Evolutionary conservation across 1,140 invertebrate genomes (phyloP).

Genomic region (Harpegnathos saltator): DNA sequence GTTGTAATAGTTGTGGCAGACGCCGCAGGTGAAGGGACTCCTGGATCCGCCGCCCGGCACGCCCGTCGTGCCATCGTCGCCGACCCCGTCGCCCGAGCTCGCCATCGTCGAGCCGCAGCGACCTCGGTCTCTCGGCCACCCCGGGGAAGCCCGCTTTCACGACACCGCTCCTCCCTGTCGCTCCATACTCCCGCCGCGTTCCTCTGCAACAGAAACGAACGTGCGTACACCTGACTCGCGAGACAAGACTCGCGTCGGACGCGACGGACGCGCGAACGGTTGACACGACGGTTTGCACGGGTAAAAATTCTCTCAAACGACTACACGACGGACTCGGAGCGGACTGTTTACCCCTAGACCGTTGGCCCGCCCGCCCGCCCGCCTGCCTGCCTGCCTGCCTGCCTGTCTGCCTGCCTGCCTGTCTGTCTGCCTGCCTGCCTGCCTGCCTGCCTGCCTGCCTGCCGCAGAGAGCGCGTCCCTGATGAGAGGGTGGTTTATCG

Average conservation of each 20-base stretch:
- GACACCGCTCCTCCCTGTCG: conserved; percentile 33
- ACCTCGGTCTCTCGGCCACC: conserved; percentile 40
- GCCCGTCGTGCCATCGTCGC: conserved; percentile 75
- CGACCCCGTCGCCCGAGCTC: conserved; percentile 75
- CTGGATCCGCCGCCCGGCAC: conserved; percentile 74
- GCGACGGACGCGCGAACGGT: too few relatives aligned
- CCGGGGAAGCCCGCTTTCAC: conserved; percentile 23
- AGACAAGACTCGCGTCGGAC: too few relatives aligned
- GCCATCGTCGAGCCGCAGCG: conserved; percentile 75
- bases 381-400: too few relatives aligned
- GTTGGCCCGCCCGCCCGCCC: conserved; percentile 71
- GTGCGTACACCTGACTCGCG: conserved; percentile 4
- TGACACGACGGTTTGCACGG: too few relatives aligned
- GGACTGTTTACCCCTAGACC: conserved; percentile 73
- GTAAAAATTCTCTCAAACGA: background rate
- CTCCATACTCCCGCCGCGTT: conserved; percentile 38
- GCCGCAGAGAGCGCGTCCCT: conserved; percentile 57
- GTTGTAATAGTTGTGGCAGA: conserved; percentile 90
- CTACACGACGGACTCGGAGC: conserved; percentile 46
- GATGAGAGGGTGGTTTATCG: conserved; percentile 70
- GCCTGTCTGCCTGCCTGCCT: too few relatives aligned
- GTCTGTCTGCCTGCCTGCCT: too few relatives aligned
- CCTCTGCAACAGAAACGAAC: conserved; percentile 37
- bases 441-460: conserved; percentile 60
- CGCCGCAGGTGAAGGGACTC: conserved; percentile 89